Conservation (phyloP, 2,797 vertebrate genomes). For the Microctenopoma steveboyesi region DNA sequence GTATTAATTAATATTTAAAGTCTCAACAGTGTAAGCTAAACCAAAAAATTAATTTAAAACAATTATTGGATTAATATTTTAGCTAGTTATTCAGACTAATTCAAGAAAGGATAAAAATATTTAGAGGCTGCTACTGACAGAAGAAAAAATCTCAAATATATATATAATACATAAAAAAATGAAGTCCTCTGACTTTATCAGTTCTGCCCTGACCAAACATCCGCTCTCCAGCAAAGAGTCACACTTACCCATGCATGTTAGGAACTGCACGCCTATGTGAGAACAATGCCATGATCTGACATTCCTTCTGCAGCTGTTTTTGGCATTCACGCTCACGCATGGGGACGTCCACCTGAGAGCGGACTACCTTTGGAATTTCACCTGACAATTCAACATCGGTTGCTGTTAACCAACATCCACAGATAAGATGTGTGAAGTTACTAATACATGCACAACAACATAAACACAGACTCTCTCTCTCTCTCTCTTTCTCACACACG, state of each 20-base stretch:
- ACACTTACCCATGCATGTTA: conserved; percentile 25
- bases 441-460: conserved; percentile 15
- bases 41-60: not conserved
- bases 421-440: conserved; percentile 16
- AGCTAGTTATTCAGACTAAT: too few relatives aligned
- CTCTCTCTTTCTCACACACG: not conserved
- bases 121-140: too few relatives aligned
- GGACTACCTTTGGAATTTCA: conserved; percentile 34
- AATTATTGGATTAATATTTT: too few relatives aligned
- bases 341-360: conserved; percentile 32
- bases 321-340: conserved; percentile 32
- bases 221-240: not conserved
- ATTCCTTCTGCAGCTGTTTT: conserved; percentile 70
- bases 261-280: conserved; percentile 1
- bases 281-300: conserved; percentile 69
- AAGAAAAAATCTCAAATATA: too few relatives aligned
- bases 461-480: conserved; percentile 3
- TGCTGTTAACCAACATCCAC: conserved; percentile 36
- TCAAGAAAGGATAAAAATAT: too few relatives aligned
- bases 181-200: conserved; percentile 13
- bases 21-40: too few relatives aligned
- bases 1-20: too few relatives aligned
- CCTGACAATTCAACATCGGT: conserved; percentile 16
- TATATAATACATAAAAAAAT: too few relatives aligned
- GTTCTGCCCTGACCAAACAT: conserved; percentile 30